phyloP scores from a whole-genome alignment of 2,113 vertebrate species.

The Excalfactoria chinensis region DNA sequence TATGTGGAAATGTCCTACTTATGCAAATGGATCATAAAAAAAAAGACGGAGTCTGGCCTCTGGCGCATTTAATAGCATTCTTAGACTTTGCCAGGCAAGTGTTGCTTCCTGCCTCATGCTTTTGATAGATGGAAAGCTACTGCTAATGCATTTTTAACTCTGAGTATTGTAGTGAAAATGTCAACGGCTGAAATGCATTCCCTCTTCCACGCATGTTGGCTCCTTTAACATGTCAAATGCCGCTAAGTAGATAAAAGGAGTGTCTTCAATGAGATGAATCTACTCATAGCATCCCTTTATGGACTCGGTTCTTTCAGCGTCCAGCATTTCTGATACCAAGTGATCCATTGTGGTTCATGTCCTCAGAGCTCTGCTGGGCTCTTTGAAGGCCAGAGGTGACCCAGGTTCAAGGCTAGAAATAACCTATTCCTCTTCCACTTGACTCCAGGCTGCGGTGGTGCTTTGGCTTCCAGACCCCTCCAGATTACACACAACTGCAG shows the following conservation, averaged over 20 bases:
- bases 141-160: slow-evolving; percentile 59
- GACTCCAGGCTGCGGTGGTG: not conserved
- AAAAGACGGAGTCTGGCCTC: slow-evolving; percentile 50
- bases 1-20: slow-evolving; percentile 51
- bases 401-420: not conserved
- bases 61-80: slow-evolving; percentile 54
- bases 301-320: not conserved
- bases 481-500: not conserved
- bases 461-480: not conserved
- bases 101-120: slow-evolving; percentile 11
- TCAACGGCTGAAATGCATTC: not conserved
- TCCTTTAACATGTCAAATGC: slow-evolving; percentile 24
- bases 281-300: not conserved
- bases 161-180: slow-evolving; percentile 48
- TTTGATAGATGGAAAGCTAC: slow-evolving; percentile 51
- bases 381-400: not conserved
- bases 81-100: slow-evolving; percentile 55
- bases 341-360: not conserved
- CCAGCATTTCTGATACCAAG: slow-evolving; percentile 4
- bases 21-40: slow-evolving; percentile 60
- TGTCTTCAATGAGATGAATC: slow-evolving; percentile 17
- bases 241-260: slow-evolving; percentile 39
- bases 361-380: not conserved
- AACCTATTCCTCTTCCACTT: not conserved
- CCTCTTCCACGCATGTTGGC: not conserved